Percentiles rank a stretch among this genome's conserved stretches.
These are phyloP conservation scores for Lota lota DNA, from an alignment of 2,113 vertebrate genomes.

Conservation along the genomic window DNA sequence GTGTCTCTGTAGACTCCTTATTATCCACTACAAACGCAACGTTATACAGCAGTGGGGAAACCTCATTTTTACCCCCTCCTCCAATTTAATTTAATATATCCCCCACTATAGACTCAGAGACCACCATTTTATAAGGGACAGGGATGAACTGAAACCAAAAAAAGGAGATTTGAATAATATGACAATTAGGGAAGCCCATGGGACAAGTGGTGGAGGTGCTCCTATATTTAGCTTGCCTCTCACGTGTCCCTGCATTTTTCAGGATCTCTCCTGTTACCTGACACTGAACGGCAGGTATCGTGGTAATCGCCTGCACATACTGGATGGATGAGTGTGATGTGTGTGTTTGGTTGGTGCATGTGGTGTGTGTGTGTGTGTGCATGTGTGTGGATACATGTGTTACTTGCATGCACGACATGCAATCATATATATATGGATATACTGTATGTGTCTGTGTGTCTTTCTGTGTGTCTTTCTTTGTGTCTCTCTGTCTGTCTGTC, in stretches of 20 bases:
- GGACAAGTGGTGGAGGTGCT: slow-evolving; percentile 42
- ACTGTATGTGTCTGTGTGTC: too few relatives aligned
- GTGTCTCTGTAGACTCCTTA: slow-evolving; percentile 61
- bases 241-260: slow-evolving; percentile 72
- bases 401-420: too few relatives aligned
- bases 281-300: slow-evolving; percentile 51
- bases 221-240: slow-evolving; percentile 73
- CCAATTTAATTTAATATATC: too few relatives aligned
- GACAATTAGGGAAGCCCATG: slow-evolving; percentile 56
- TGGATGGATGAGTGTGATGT: neutral
- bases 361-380: slow-evolving; percentile 11
- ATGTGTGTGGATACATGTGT: neutral
- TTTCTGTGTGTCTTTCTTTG: too few relatives aligned
- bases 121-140: slow-evolving; percentile 12
- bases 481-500: too few relatives aligned
- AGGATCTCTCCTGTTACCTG: slow-evolving; percentile 61
- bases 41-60: slow-evolving; percentile 51
- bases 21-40: slow-evolving; percentile 51
- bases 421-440: neutral
- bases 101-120: slow-evolving; percentile 5
- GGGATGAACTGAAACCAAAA: slow-evolving; percentile 12
- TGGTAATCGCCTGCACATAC: slow-evolving; percentile 25
- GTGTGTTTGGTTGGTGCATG: slow-evolving; percentile 5
- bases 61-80: slow-evolving; percentile 9
- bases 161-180: slow-evolving; percentile 38